Percentiles rank a stretch among this genome's conserved stretches.
phyloP scores from a whole-genome alignment of 2,113 vertebrate species.

The Theropithecus gelada region DNA sequence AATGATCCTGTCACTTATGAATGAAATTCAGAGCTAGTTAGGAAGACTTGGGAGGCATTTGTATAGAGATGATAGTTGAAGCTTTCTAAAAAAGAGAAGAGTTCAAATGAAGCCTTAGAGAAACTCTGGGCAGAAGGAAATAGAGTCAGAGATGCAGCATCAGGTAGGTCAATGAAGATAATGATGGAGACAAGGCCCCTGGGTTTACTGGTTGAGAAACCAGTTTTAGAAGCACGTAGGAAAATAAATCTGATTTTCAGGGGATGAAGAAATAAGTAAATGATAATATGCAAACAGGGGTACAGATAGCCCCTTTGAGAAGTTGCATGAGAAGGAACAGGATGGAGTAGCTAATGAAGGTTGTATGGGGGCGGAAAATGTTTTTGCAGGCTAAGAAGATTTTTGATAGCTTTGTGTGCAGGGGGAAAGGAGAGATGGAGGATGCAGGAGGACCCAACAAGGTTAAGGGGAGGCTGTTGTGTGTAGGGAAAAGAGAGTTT shows the following conservation, averaged over 20 bases:
- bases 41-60: not conserved
- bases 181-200: not conserved
- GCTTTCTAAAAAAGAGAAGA: not conserved
- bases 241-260: not conserved
- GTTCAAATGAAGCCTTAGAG: not conserved
- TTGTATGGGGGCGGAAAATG: not conserved
- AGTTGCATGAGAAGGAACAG: not conserved
- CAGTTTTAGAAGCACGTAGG: not conserved
- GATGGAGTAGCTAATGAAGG: not conserved
- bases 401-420: not conserved
- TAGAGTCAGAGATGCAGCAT: not conserved
- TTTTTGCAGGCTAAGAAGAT: not conserved
- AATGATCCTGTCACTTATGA: not conserved
- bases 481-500: not conserved
- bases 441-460: not conserved
- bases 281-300: not conserved
- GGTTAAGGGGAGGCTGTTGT: not conserved
- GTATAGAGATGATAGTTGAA: not conserved
- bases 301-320: not conserved
- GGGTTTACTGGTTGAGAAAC: not conserved
- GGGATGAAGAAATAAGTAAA: not conserved
- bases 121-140: not conserved
- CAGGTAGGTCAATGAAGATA: not conserved
- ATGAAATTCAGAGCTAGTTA: not conserved
- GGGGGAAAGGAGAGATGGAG: not conserved